phyloP scores from a whole-genome alignment of 2,888 invertebrate genomes.

The Drosophila kambysellisi region DNA sequence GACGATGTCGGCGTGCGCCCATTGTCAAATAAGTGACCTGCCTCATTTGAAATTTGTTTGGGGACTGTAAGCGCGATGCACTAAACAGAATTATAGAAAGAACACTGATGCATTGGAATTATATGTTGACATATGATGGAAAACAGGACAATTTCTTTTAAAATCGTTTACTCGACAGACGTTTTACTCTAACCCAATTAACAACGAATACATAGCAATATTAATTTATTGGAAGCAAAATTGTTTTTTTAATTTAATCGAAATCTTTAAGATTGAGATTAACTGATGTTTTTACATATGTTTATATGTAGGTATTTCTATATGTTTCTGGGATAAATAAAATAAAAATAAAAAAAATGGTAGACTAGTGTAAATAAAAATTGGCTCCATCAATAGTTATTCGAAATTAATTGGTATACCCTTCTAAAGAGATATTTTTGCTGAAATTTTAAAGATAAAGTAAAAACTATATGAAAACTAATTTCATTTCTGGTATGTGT shows the following conservation, averaged over 20 bases:
- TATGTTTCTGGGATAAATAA: neutral
- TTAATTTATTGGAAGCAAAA: neutral
- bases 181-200: neutral
- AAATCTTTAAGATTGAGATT: too few relatives aligned
- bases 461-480: too few relatives aligned
- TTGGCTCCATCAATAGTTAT: neutral
- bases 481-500: neutral
- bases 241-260: neutral
- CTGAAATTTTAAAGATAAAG: neutral
- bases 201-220: neutral
- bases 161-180: neutral
- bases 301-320: neutral
- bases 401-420: neutral
- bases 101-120: neutral
- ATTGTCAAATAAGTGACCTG: conserved; percentile 73
- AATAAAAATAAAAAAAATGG: neutral
- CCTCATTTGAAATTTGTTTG: conserved; percentile 75
- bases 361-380: neutral
- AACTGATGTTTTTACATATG: too few relatives aligned
- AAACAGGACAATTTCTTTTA: neutral
- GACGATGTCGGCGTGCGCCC: conserved; percentile 39
- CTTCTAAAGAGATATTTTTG: neutral
- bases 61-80: conserved; percentile 42
- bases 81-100: neutral
- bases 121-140: neutral